Conservation (phyloP, 2,113 vertebrate species). For the Oxygymnocypris stewartii region DNA sequence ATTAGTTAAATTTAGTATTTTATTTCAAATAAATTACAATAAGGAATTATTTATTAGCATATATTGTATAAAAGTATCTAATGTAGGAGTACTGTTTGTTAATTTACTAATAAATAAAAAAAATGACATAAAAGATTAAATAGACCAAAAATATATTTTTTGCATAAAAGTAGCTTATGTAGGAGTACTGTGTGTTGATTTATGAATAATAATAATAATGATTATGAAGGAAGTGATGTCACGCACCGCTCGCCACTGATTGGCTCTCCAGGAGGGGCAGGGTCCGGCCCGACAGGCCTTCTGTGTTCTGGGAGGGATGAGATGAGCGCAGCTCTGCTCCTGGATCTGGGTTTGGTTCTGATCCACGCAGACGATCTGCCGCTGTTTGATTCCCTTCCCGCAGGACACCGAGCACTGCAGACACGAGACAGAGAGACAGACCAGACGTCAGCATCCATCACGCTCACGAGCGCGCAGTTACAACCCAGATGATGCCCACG, state of each 20-base stretch:
- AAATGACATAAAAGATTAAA: neutral
- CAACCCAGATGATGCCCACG: too few relatives aligned
- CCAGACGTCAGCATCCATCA: neutral
- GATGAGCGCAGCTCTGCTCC: slow-evolving; percentile 79
- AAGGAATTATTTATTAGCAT: neutral
- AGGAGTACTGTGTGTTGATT: neutral
- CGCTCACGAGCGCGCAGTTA: too few relatives aligned
- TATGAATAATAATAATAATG: neutral
- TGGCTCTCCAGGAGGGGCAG: slow-evolving; percentile 89
- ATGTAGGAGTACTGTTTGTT: neutral
- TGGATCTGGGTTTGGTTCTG: slow-evolving; percentile 75
- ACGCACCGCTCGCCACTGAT: slow-evolving; percentile 86
- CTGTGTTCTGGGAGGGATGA: slow-evolving; percentile 78
- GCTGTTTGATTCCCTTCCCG: slow-evolving; percentile 86
- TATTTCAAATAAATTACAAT: neutral
- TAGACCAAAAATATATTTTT: too few relatives aligned
- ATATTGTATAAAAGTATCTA: neutral
- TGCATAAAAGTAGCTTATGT: neutral
- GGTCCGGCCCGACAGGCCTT: slow-evolving; percentile 82
- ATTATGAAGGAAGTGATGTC: slow-evolving; percentile 61
- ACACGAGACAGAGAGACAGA: slow-evolving; percentile 19
- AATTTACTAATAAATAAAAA: neutral
- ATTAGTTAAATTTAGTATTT: too few relatives aligned
- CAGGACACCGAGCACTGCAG: slow-evolving; percentile 91
- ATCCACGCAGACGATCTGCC: slow-evolving; percentile 82